Percentiles rank a stretch among this genome's conserved stretches.
Conservation (phyloP, 2,113 vertebrate species). For the Mormyrus lacerda region DNA sequence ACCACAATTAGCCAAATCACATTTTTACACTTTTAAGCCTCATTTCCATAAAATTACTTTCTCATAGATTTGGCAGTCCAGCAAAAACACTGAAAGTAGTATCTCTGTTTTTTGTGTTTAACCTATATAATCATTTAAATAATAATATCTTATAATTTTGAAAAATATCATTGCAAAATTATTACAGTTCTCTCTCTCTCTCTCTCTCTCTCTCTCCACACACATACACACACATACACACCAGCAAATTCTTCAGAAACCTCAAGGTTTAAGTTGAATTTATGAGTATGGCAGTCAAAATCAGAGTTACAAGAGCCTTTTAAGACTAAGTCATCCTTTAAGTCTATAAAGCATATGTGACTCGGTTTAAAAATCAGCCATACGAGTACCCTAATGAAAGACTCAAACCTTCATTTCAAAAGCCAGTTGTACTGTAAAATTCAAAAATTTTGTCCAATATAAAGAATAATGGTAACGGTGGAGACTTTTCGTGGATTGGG, state of each 20-base stretch:
- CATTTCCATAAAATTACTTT: slow-evolving; percentile 2
- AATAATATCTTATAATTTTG: neutral
- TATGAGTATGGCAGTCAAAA: neutral
- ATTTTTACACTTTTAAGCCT: neutral
- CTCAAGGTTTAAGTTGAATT: too few relatives aligned
- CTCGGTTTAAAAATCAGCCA: neutral
- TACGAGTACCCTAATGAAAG: neutral
- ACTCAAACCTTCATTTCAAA: neutral
- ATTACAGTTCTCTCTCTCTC: neutral
- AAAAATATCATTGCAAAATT: neutral
- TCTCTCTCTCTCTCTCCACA: too few relatives aligned
- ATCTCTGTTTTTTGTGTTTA: neutral
- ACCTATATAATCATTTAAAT: slow-evolving; percentile 1
- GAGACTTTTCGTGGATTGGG: neutral
- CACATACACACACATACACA: neutral
- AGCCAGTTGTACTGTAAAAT: neutral
- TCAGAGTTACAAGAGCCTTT: neutral
- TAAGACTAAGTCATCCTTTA: neutral
- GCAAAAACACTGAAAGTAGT: neutral
- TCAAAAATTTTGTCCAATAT: neutral
- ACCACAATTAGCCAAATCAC: neutral
- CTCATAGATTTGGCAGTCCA: neutral
- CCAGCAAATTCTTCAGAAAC: neutral
- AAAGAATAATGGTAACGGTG: neutral
- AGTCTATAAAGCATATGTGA: neutral